These are phyloP conservation scores for Leucoraja erinaceus DNA, from an alignment of 2,113 vertebrate genomes.

Conservation along the genomic window DNA sequence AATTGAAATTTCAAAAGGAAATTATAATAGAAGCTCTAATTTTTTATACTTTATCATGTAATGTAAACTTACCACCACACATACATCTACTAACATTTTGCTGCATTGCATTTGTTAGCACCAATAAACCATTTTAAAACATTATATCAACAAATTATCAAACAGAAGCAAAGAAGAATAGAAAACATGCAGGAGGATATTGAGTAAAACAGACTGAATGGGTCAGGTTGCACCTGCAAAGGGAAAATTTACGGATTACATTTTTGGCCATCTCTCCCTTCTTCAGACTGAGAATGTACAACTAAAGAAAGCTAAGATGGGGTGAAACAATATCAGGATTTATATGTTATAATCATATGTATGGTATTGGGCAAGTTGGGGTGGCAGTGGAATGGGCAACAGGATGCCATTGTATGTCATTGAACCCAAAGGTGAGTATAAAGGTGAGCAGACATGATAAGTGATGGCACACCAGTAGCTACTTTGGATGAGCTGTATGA, in stretches of 20 bases:
- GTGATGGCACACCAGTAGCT: not conserved
- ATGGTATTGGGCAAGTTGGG: not conserved
- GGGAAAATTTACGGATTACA: no score
- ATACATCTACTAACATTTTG: not conserved
- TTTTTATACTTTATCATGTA: not conserved
- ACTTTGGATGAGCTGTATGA: not conserved
- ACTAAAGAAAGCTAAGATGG: not conserved
- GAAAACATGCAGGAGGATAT: not conserved
- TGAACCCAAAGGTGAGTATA: not conserved
- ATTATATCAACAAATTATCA: not conserved
- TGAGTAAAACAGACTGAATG: no score
- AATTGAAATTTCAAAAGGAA: not conserved
- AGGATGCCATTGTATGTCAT: no score
- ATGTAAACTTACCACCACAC: not conserved
- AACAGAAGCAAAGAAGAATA: not conserved
- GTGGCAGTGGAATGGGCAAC: not conserved
- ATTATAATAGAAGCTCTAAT: not conserved
- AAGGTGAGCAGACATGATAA: not conserved
- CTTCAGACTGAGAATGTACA: no score
- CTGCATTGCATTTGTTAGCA: not conserved
- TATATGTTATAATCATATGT: not conserved
- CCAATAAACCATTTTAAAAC: not conserved
- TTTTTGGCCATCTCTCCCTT: no score
- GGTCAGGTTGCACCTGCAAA: no score
- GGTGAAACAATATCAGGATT: not conserved